Percentiles rank a stretch among this genome's conserved stretches.
These are phyloP conservation scores for Tupaia tana DNA, from an alignment of 2,113 vertebrate species.

Conservation along the genomic window DNA sequence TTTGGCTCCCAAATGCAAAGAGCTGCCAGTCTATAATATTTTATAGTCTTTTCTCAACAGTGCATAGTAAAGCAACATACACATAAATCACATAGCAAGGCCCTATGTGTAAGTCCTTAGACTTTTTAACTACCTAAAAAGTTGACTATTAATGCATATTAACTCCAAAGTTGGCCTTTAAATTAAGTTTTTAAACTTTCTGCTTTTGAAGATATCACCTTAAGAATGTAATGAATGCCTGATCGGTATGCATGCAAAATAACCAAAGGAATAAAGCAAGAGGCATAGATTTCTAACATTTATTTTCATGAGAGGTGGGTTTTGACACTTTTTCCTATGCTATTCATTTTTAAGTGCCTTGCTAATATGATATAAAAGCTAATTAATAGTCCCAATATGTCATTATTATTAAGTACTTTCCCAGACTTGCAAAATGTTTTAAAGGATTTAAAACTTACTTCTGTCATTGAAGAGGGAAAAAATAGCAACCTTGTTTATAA, in stretches of 20 bases:
- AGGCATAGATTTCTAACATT: neutral
- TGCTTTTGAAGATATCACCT: neutral
- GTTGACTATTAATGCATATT: neutral
- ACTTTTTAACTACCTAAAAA: slow-evolving; percentile 33
- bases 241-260: neutral
- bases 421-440: slow-evolving; percentile 34
- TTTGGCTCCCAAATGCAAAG: slow-evolving; percentile 64
- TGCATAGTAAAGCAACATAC: slow-evolving; percentile 33
- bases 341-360: slow-evolving; percentile 15
- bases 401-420: neutral
- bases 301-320: slow-evolving; percentile 6
- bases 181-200: slow-evolving; percentile 36
- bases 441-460: slow-evolving; percentile 12
- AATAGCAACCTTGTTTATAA: neutral
- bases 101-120: neutral
- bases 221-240: neutral
- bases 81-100: slow-evolving; percentile 42
- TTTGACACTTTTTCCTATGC: neutral
- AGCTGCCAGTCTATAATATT: slow-evolving; percentile 21
- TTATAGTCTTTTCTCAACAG: slow-evolving; percentile 55
- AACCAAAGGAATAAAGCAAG: neutral
- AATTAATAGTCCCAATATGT: slow-evolving; percentile 39
- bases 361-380: neutral
- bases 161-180: slow-evolving; percentile 35
- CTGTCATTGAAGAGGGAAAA: neutral